Percentiles rank a stretch among this genome's conserved stretches.
Conservation (phyloP, 2,797 vertebrate species). For the Pampus argenteus region DNA sequence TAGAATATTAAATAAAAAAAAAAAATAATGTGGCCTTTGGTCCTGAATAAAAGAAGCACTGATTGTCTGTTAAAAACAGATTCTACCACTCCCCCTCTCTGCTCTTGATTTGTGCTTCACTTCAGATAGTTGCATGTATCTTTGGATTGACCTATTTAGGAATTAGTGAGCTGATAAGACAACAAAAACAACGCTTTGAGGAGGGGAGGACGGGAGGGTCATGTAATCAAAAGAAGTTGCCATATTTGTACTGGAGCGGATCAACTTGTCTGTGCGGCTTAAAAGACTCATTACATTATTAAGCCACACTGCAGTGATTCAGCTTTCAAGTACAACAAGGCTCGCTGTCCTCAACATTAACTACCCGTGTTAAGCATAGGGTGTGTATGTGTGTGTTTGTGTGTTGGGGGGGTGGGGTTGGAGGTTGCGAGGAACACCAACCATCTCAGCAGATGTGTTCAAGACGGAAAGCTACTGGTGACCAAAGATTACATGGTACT, state of each 20-base stretch:
- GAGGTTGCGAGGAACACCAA: constrained; percentile 23
- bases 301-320: constrained; percentile 73
- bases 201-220: constrained; percentile 13
- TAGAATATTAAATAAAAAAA: not conserved
- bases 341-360: constrained; percentile 56
- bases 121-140: constrained; percentile 20
- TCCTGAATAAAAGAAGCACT: constrained; percentile 7
- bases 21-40: not conserved
- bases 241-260: constrained; percentile 76
- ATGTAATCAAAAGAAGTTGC: constrained; percentile 74
- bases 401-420: not conserved
- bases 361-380: constrained; percentile 37
- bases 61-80: not conserved
- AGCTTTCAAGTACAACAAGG: constrained; percentile 76
- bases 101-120: constrained; percentile 24
- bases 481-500: constrained; percentile 79
- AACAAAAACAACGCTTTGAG: constrained; percentile 70
- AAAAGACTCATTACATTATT: constrained; percentile 78
- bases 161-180: constrained; percentile 59
- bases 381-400: constrained; percentile 11
- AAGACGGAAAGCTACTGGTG: constrained; percentile 70
- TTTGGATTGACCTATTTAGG: constrained; percentile 76
- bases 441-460: constrained; percentile 65
- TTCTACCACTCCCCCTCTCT: constrained; percentile 7
- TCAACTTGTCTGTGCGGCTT: constrained; percentile 80